These are phyloP conservation scores for Cheirogaleus major DNA, from an alignment of 2,797 vertebrate genomes.

Conservation along the genomic window DNA sequence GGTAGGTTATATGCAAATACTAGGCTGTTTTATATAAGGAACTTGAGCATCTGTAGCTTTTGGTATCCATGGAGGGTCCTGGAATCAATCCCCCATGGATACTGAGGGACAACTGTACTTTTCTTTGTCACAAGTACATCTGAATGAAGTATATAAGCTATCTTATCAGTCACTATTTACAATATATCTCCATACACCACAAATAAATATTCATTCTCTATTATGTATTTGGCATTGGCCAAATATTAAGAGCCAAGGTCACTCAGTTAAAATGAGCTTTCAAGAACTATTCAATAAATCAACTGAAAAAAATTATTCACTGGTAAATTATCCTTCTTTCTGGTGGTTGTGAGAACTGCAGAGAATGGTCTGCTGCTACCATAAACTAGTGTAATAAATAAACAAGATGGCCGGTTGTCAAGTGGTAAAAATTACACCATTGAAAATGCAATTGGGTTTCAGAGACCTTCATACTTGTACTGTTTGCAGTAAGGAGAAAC, in stretches of 20 bases:
- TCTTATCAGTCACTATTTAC: slow-evolving; percentile 28
- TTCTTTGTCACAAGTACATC: slow-evolving; percentile 23
- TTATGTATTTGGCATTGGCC: slow-evolving; percentile 66
- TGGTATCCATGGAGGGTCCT: background rate
- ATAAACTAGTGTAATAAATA: slow-evolving; percentile 82
- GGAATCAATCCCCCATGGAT: no score
- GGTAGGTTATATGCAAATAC: background rate
- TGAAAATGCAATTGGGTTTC: slow-evolving; percentile 75
- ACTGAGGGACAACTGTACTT: background rate
- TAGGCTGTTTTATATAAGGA: background rate
- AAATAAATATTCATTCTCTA: slow-evolving; percentile 71
- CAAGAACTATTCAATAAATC: slow-evolving; percentile 82
- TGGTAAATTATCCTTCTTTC: slow-evolving; percentile 82
- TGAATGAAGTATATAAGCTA: background rate
- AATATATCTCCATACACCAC: background rate
- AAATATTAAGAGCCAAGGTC: slow-evolving; percentile 85
- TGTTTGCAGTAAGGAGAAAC: slow-evolving; percentile 58
- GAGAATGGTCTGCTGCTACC: slow-evolving; percentile 73
- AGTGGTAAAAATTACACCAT: slow-evolving; percentile 77
- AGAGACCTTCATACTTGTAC: slow-evolving; percentile 60
- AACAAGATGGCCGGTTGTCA: slow-evolving; percentile 82
- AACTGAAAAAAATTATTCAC: slow-evolving; percentile 83
- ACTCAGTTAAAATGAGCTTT: slow-evolving; percentile 77
- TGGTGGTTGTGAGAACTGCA: slow-evolving; percentile 69
- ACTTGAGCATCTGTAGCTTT: background rate